Base-by-base conservation (phyloP, 2,797 vertebrate species). In the Rhabdomys pumilio region DNA sequence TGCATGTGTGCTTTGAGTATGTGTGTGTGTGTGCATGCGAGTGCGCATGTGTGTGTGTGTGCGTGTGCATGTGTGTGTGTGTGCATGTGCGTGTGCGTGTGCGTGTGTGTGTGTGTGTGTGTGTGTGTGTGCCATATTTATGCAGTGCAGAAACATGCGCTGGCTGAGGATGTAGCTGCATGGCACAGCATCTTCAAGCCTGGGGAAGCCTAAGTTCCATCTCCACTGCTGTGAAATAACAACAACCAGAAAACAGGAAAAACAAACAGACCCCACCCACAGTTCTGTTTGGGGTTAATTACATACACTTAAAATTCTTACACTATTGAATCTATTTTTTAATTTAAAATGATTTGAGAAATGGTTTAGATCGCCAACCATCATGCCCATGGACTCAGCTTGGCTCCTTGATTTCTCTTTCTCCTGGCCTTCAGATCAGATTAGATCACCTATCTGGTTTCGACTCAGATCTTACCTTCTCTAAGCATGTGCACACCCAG, bases 381-480 rank as follows among this genome's bases (percentile, higher is more conserved):
- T 63, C 34, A 20, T 7, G 22, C 24, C 84, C 41, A 53, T 76
- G 1, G 3, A 44, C 82, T 94, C 55, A 13, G n/a, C 17, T 91
- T 81, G 55, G 41, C 57, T 93, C 29, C 59, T 69, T 77, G 31
- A 19, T n/a, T 41, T 89, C 31, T 19, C 79, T 96, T 44, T 93
- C 90, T 90, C 80, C 90, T 81, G 89, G 55, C 8, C 89, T 85
- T 82, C 83, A 89, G 61, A 95, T 94, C 92, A 95, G 90, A 95
- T 94, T 63, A 95, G 91, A 96, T 91, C 53, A 34, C 57, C 59
- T 94, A 79, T 95, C 89, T 96, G 59, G 92, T 97, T 93, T 95
- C 94, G 97, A 91, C 65, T n/a, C 22, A 79, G 86, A 96, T 84
- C 90, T 95, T 91, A 69, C 4, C 22, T 67, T 88, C 72, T 92